Base-by-base conservation (phyloP, 2,888 invertebrate species). In the Icerya purchasi region DNA sequence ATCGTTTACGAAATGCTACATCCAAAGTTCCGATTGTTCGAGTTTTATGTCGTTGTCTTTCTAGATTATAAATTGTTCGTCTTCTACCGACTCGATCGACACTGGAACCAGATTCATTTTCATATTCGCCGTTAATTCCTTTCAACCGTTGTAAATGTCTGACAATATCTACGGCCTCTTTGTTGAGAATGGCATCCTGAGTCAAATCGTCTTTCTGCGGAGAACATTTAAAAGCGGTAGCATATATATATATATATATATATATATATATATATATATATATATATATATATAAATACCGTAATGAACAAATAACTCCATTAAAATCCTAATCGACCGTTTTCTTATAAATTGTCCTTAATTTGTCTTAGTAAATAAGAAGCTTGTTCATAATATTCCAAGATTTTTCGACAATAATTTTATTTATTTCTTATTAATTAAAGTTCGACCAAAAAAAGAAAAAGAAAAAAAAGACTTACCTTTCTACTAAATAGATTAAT, bases 1-100 rank as follows among this genome's bases (percentile, higher is more conserved):
- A 94, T 60, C 93, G 78, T 69, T 92, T 92, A 69, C 90, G 86
- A 75, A 96, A 96, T 0, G 94, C 94, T 50, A 94, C 94, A 71
- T 94, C 94, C 62, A 96, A 75, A 0, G 94, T 94, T 66, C 91
- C 91, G 66, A 92, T 90, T 66, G 91, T 89, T 62, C 90, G 80
- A 66, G 88, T 84, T 69, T 87, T 87, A 70, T 87, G 84, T 56
- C 87, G 80, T 5, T 92, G 86, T 68, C 89, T 86, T 71, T 93
- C 94, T 64, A 94, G 76, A 70, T 93, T 92, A 69, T 91, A 87
- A 65, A 94, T 91, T 0, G 91, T 92, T 71, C 87, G 85, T 68
- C 92, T 77, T 66, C 86, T 76, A n/a, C 87, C 89, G 22, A 86
- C 83, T 63, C 84, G 78, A 69, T 86, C 86, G 21, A 67, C 69